These are phyloP conservation scores for Tadarida brasiliensis DNA, from an alignment of 2,797 vertebrate species.

Conservation along the genomic window DNA sequence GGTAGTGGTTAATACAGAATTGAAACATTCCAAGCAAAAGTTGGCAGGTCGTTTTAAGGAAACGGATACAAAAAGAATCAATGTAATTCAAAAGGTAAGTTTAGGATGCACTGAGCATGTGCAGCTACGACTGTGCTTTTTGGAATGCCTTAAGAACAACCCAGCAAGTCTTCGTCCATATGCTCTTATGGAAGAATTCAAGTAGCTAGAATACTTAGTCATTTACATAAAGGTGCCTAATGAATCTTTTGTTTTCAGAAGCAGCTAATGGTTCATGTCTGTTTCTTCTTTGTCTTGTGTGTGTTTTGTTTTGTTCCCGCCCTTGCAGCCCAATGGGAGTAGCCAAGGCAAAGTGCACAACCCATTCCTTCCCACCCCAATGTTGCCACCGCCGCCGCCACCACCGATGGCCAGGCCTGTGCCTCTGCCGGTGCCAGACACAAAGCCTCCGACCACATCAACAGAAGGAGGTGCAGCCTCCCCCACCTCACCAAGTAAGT, in stretches of 20 bases:
- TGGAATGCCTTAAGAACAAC: slow-evolving; percentile 51
- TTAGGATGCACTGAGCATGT: not conserved
- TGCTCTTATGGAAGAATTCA: slow-evolving; percentile 28
- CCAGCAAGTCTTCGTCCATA: slow-evolving; percentile 27
- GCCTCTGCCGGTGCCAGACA: slow-evolving; percentile 97
- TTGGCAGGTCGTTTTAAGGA: not conserved
- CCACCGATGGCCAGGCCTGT: slow-evolving; percentile 99
- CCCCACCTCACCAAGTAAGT: slow-evolving; percentile 98
- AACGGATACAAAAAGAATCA: not conserved
- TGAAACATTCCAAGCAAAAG: not conserved
- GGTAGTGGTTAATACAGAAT: not conserved
- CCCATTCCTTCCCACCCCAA: slow-evolving; percentile 98
- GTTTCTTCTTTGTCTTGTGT: slow-evolving; percentile 79
- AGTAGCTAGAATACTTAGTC: slow-evolving; percentile 59
- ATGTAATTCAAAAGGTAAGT: not conserved
- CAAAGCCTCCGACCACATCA: slow-evolving; percentile 97
- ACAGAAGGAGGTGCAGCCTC: slow-evolving; percentile 96
- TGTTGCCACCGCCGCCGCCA: slow-evolving; percentile 98
- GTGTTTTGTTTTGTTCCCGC: slow-evolving; percentile 1
- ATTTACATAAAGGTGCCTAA: slow-evolving; percentile 46
- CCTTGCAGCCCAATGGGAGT: slow-evolving; percentile 95
- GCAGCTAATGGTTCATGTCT: slow-evolving; percentile 72
- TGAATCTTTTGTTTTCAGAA: slow-evolving; percentile 63
- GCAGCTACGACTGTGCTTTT: not conserved
- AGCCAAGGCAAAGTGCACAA: slow-evolving; percentile 99